Percentiles rank a stretch among this genome's conserved stretches.
These are phyloP conservation scores for Danio choprae DNA, from an alignment of 2,797 vertebrate genomes.

Conservation along the genomic window DNA sequence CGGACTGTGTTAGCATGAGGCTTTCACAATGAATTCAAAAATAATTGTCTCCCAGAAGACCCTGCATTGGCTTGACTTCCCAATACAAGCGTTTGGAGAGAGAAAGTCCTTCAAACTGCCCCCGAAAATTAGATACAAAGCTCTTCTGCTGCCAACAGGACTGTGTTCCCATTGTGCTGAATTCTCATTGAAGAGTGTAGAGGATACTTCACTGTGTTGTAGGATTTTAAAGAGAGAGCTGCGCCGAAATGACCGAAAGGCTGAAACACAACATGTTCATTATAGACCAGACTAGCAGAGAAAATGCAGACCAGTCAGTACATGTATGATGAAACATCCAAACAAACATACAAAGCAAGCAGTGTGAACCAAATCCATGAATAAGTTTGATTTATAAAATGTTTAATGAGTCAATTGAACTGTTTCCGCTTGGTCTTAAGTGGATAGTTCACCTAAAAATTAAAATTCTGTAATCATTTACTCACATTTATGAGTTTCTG, in stretches of 20 bases:
- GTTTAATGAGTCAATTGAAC: not conserved
- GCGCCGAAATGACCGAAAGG: slow-evolving; percentile 18
- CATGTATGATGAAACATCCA: not conserved
- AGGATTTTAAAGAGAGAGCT: slow-evolving; percentile 35
- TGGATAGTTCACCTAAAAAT: no score
- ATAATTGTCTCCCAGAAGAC: slow-evolving; percentile 69
- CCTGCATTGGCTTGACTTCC: slow-evolving; percentile 57
- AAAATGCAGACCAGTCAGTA: not conserved
- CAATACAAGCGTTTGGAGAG: slow-evolving; percentile 37
- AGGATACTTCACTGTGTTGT: slow-evolving; percentile 23
- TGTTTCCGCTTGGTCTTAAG: no score
- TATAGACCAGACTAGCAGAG: not conserved
- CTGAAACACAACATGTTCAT: slow-evolving; percentile 27
- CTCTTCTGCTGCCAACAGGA: slow-evolving; percentile 16
- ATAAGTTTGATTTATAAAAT: not conserved
- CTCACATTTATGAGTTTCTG: no score
- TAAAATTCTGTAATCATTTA: no score
- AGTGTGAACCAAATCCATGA: not conserved
- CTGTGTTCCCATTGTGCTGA: slow-evolving; percentile 18
- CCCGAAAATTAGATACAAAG: slow-evolving; percentile 46
- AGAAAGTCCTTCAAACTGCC: slow-evolving; percentile 47
- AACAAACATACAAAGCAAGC: not conserved
- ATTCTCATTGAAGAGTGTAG: slow-evolving; percentile 26
- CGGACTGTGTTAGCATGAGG: slow-evolving; percentile 55
- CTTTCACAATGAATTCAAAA: slow-evolving; percentile 62